Evolutionary conservation across 2,797 vertebrate species (phyloP).

Genomic region (Ctenosaura bakeri): DNA sequence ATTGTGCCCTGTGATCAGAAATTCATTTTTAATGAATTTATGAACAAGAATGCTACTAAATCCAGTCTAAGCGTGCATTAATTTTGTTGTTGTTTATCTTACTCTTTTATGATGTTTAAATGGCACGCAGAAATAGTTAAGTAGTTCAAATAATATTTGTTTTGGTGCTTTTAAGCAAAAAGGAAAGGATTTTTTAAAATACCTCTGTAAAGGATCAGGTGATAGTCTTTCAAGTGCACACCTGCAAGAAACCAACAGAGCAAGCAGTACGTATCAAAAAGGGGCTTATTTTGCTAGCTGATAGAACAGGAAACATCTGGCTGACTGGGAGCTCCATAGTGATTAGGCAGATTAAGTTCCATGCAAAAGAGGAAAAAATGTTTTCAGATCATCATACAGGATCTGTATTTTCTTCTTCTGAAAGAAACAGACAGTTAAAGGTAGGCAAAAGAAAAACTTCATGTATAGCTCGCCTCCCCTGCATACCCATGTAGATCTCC

Average conservation of each 20-base stretch:
- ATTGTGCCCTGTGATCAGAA: not conserved
- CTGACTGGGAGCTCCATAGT: not conserved
- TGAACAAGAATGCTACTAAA: not conserved
- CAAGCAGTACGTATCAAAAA: not conserved
- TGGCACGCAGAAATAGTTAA: not conserved
- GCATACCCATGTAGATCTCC: rapidly evolving
- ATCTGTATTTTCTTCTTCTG: not conserved
- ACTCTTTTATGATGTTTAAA: not conserved
- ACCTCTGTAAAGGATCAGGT: not conserved
- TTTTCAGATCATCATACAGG: not conserved
- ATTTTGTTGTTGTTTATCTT: not conserved
- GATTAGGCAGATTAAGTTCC: slow-evolving; percentile 15
- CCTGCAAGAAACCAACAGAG: slow-evolving; percentile 4
- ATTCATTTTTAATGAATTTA: not conserved
- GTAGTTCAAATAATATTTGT: not conserved
- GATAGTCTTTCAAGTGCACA: not conserved
- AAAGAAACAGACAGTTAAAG: not conserved
- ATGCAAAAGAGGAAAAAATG: not conserved
- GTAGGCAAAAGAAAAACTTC: not conserved
- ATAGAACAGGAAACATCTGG: slow-evolving; percentile 25
- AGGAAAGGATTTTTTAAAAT: not conserved
- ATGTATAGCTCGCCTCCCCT: slow-evolving; percentile 8
- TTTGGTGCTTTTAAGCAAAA: not conserved
- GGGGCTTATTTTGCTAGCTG: not conserved
- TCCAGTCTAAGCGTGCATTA: not conserved